phyloP scores from a whole-genome alignment of 2,797 vertebrate species.

The Uromys caudimaculatus region DNA sequence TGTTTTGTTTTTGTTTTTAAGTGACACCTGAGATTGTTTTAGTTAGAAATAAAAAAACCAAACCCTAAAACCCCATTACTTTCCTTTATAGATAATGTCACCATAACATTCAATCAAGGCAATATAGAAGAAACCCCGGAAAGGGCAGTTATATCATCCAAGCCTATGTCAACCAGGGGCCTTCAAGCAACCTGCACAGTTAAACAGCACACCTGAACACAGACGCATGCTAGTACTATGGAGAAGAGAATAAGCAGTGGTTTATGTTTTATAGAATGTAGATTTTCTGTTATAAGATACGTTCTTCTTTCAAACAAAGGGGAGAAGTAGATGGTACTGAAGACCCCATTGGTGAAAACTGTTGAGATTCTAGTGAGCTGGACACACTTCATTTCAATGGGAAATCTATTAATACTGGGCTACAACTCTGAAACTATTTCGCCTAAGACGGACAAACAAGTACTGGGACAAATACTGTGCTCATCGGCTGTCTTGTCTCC shows the following conservation, averaged over 20 bases:
- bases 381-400: not conserved
- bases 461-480: not conserved
- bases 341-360: not conserved
- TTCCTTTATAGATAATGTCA: not conserved
- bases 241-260: not conserved
- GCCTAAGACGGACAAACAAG: slow-evolving; percentile 14
- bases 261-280: slow-evolving; percentile 30
- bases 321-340: not conserved
- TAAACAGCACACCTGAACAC: not conserved
- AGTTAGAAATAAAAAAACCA: not conserved
- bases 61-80: not conserved
- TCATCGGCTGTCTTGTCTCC: slow-evolving; percentile 45
- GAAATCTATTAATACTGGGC: not conserved
- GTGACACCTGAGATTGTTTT: not conserved
- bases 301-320: not conserved
- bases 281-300: not conserved
- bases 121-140: not conserved
- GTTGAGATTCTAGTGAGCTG: not conserved
- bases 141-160: not conserved
- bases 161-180: not conserved
- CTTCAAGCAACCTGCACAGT: not conserved
- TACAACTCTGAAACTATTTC: not conserved
- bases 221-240: not conserved
- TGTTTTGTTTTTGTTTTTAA: not conserved
- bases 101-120: not conserved